Base-by-base conservation (phyloP, 1,140 invertebrate genomes). In the Penaeus vannamei region DNA sequence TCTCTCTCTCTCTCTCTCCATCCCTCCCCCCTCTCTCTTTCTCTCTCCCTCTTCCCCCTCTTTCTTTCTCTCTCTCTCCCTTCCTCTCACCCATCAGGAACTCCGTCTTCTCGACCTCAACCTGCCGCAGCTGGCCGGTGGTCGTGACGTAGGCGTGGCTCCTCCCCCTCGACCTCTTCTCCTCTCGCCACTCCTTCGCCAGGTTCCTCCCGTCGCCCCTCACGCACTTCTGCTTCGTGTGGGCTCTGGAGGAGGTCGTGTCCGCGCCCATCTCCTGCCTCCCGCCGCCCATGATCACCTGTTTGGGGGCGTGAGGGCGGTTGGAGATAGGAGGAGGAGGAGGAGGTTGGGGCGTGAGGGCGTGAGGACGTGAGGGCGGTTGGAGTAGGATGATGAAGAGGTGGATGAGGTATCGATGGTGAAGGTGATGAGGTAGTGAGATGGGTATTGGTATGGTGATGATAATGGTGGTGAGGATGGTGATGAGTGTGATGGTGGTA, bases 131-230 rank as follows among this genome's bases (percentile, higher is more conserved):
- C 69, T 91, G 94, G 93, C 88, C 94, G 94, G 92, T 95, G 95
- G 87, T 95, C 94, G 76, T 96, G 93, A 93, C 96, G 95, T 90
- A 95, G 93, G 8, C 95, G 95, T 92, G 96, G 95, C 0, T 95
- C 92, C 91, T 95, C 93, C 87, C 94, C 92, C 2, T 96, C 95
- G 90, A 59, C 46, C 91, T 94, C 94, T 94, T 95, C 94, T 0
- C 94, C 94, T 87, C 94, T 94, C 77, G 91, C 93, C 0, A 94
- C 92, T 3, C 94, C 93, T 90, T 95, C 95, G 1, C 96, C 95
- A 29, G 96, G 93, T 91, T 96, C 95, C 10, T 94, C 92, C 86
- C 96, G 93, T 14, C 96, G 96, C 72, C 96, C 7, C 84, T 19
- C 20, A 61, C 22, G 59, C 86, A 90, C 8, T 62, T 84, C 66